Conservation (phyloP, 2,888 invertebrate species). For the Rhamphomyia laevipes region DNA sequence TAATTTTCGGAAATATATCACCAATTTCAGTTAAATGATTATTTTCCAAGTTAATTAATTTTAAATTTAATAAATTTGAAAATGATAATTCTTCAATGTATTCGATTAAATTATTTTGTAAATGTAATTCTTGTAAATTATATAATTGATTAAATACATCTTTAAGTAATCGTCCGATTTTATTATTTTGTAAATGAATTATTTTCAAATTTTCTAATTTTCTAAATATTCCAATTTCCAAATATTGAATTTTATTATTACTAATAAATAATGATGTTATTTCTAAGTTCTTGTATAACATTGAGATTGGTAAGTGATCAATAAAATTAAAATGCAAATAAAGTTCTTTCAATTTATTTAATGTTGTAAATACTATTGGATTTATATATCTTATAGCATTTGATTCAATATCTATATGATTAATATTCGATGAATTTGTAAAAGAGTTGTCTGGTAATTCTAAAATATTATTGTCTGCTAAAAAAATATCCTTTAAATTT, state of each 20-base stretch:
- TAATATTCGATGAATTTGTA: conserved; percentile 53
- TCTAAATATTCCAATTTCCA: conserved; percentile 62
- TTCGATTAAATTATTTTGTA: conserved; percentile 68
- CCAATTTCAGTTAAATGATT: conserved; percentile 59
- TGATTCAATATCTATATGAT: conserved; percentile 67
- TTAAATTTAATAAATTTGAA: conserved; percentile 56
- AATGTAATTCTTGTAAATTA: conserved; percentile 60
- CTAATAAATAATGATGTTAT: conserved; percentile 67
- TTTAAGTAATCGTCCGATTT: conserved; percentile 53
- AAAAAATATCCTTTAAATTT: conserved; percentile 61
- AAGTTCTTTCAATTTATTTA: conserved; percentile 60
- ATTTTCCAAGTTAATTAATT: conserved; percentile 70
- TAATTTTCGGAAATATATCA: conserved; percentile 59
- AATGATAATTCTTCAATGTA: conserved; percentile 66
- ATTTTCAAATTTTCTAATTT: conserved; percentile 57
- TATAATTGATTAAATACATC: conserved; percentile 67
- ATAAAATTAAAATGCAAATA: conserved; percentile 74
- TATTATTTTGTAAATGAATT: conserved; percentile 63
- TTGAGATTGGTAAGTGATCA: conserved; percentile 54
- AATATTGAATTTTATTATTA: conserved; percentile 61
- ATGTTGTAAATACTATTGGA: conserved; percentile 51
- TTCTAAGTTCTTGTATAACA: conserved; percentile 57
- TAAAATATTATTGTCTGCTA: conserved; percentile 72
- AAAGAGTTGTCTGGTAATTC: conserved; percentile 65
- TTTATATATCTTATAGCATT: conserved; percentile 64